Base-by-base conservation (phyloP, 2,888 invertebrate genomes). In the Hypselothyrea guttata region DNA sequence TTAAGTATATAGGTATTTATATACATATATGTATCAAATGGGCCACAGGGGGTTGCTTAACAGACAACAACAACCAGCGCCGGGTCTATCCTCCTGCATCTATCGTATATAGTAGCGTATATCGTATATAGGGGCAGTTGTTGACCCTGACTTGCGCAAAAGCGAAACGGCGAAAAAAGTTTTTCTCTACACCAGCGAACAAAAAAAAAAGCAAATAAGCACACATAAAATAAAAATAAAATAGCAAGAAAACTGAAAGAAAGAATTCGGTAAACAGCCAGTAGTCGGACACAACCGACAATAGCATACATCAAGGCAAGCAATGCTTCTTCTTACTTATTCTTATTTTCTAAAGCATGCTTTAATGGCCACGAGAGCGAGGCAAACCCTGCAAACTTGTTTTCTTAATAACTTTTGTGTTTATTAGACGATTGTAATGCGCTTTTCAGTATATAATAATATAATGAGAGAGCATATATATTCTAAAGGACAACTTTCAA, bases 131-230 rank as follows among this genome's bases (percentile, higher is more conserved):
- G 68, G 66, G 72, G 67, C 69, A 75, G 73, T 83, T 87, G 73
- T 87, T 87, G 87, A 87, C 88, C 87, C 86, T 86, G 87, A 87
- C 87, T 88, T 87, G 87, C 87, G 87, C 87, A 87, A 85, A 74
- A 69, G 56, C 72, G 60, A 70, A 59, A 56, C 49, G 41, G 54
- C 68, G 54, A 68, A 65, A 65, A 59, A 53, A 56, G 22, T 22
- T 22, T 22, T 66, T 81, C 84, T 85, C 71, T 81, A 74, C 61
- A 75, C 75, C 56, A 35, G 42, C 16, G 16, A 37, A 37, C 13
- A 9, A 15, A 37, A 38, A 37, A 18, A 16, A 34, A 34, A 15
- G 38, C 53, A 67, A 35, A 35, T 9, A 13, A 46, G 13, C 52
- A 45, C 11, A 35, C 15, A 9, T 22, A 49, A 46, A 53, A 28